Base-by-base conservation (phyloP, 2,888 invertebrate species). In the Cylloceria caligata region DNA sequence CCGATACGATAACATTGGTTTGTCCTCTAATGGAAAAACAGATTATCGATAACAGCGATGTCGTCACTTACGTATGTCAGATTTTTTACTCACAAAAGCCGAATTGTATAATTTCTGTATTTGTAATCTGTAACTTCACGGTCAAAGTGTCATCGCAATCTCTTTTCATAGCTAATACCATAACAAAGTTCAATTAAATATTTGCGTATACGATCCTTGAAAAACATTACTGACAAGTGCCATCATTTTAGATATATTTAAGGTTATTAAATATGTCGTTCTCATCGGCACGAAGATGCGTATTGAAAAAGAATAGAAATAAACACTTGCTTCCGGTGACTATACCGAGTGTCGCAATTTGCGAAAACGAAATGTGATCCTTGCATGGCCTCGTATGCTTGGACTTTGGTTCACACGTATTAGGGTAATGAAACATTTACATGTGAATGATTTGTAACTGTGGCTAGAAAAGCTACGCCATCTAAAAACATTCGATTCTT, bases 311-410 rank as follows among this genome's bases (percentile, higher is more conserved):
- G 11, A 7, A 39, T 16, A 57, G 3, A 5, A 24, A 75, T 0
- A 57, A 30, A 16, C 47, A 30, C 9, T 16, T 49, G 52, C 52
- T 64, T 74, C 36, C 21, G 64, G 16, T 39, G 19, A 49, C 30
- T 34, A 13, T 21, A 39, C n/a, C 52, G 19, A 45, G 21, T 24
- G 27, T 71, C 45, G 71, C 55, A 42, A 67, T 67, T 77, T 64
- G 47, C 55, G 19, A 72, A 67, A 69, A 36, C 69, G 39, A 24
- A 67, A 42, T 65, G 67, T 52, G 75, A 81, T 67, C 39, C 67
- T 76, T 19, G 65, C 42, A 16, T 69, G 30, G 42, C 27, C 36
- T 39, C 13, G 47, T n/a, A n/a, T n/a, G n/a, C 5, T n/a, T 30
- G 77, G 47, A 77, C 81, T 73, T 77, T 62, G 68, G 3, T 30